phyloP scores from a whole-genome alignment of 1,140 invertebrate genomes.

The Halictus rubicundus region DNA sequence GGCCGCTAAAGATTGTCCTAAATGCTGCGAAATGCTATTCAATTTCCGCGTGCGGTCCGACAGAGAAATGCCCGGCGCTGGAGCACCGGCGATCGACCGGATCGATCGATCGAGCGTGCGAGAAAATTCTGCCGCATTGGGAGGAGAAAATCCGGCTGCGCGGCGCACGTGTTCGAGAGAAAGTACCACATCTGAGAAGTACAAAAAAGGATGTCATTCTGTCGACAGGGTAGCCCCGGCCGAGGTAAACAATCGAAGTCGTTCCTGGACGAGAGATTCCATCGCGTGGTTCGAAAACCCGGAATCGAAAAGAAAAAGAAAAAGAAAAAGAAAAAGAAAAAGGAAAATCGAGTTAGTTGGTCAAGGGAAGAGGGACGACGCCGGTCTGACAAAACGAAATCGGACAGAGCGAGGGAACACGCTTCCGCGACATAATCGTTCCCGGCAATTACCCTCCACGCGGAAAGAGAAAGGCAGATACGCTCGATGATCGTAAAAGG shows the following conservation, averaged over 20 bases:
- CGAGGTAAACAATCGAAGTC: neutral
- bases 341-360: too few species aligned
- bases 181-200: neutral
- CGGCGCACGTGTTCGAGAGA: conserved; percentile 1
- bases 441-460: conserved; percentile 2
- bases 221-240: neutral
- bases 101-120: neutral
- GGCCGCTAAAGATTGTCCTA: too few species aligned
- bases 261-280: too few species aligned
- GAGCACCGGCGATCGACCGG: too few species aligned
- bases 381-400: too few species aligned
- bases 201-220: neutral
- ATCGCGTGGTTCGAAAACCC: too few species aligned
- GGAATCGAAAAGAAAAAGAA: too few species aligned
- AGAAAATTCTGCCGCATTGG: neutral
- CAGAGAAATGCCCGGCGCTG: too few species aligned
- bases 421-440: conserved; percentile 54
- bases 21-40: too few species aligned
- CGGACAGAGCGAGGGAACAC: conserved; percentile 11
- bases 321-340: too few species aligned
- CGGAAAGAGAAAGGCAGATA: conserved; percentile 61
- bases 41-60: too few species aligned
- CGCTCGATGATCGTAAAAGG: conserved; percentile 54
- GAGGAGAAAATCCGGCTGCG: neutral
- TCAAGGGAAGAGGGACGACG: too few species aligned